These are phyloP conservation scores for Zenarchopterus dispar DNA, from an alignment of 2,797 vertebrate species.

Conservation along the genomic window DNA sequence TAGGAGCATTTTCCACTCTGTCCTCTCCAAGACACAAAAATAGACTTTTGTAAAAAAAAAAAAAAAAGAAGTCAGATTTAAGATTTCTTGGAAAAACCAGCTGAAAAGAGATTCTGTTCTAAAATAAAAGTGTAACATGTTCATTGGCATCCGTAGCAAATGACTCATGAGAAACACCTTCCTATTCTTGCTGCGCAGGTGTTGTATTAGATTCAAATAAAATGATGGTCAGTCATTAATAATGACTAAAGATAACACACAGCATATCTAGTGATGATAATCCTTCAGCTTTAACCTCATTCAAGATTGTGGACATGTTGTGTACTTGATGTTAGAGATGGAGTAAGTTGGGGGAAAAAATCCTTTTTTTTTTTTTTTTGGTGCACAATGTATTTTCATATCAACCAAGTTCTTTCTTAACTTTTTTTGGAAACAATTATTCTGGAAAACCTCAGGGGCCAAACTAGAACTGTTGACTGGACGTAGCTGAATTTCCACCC, in stretches of 20 bases:
- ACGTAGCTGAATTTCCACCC: not conserved
- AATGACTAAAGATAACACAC: not conserved
- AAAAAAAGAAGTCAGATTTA: slow-evolving; percentile 11
- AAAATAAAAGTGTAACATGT: slow-evolving; percentile 6
- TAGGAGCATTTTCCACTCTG: slow-evolving; percentile 17
- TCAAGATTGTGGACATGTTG: too few relatives aligned
- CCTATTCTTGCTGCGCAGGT: not conserved
- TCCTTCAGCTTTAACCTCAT: not conserved
- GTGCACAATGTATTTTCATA: not conserved
- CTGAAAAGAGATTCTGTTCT: slow-evolving; percentile 8
- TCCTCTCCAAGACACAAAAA: slow-evolving; percentile 15
- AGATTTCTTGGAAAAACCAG: slow-evolving; percentile 6
- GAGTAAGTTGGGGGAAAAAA: too few relatives aligned
- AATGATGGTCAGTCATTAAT: not conserved
- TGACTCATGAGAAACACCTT: slow-evolving; percentile 7
- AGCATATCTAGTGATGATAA: not conserved
- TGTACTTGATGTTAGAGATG: too few relatives aligned
- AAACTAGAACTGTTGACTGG: not conserved
- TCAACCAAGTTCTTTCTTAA: not conserved
- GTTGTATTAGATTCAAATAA: not conserved
- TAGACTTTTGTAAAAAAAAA: slow-evolving; percentile 16
- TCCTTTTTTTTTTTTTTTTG: too few relatives aligned
- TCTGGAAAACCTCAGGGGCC: not conserved
- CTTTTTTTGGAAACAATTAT: not conserved
- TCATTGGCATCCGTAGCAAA: slow-evolving; percentile 6